Evolutionary conservation across 2,797 vertebrate species (phyloP).

Genomic region (Bradypodion pumilum): DNA sequence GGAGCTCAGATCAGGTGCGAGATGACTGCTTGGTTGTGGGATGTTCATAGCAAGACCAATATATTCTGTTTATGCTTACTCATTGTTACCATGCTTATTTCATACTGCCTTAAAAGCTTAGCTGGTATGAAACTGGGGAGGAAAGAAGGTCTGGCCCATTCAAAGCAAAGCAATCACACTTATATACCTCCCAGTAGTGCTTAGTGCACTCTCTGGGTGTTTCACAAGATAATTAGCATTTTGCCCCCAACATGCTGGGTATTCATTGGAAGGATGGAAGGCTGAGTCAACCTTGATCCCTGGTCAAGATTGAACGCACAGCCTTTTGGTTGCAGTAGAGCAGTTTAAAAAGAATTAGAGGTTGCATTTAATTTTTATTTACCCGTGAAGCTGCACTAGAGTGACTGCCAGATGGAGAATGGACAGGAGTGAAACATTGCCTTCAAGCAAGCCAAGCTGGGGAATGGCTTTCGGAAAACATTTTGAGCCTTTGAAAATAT

Average conservation of each 20-base stretch:
- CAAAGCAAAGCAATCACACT: too few relatives aligned
- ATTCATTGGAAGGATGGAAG: too few relatives aligned
- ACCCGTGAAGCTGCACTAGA: not conserved
- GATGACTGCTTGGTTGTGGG: not conserved
- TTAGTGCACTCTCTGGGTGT: too few relatives aligned
- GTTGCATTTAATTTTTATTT: not conserved
- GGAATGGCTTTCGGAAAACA: not conserved
- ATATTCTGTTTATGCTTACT: too few relatives aligned
- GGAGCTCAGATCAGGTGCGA: constrained; percentile 6
- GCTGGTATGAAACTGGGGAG: not conserved
- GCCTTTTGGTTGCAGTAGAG: too few relatives aligned
- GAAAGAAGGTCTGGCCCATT: not conserved
- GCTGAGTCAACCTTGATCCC: too few relatives aligned
- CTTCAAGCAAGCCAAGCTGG: not conserved
- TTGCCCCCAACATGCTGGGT: too few relatives aligned
- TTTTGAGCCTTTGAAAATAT: not conserved
- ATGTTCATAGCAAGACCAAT: not conserved
- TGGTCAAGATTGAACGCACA: too few relatives aligned
- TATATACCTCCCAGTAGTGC: too few relatives aligned
- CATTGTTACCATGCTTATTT: not conserved
- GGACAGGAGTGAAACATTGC: not conserved
- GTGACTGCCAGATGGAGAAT: not conserved
- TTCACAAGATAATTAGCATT: too few relatives aligned
- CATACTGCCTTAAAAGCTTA: not conserved
- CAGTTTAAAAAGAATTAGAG: not conserved